Conservation (phyloP, 2,888 invertebrate genomes). For the Tetropium fuscum region DNA sequence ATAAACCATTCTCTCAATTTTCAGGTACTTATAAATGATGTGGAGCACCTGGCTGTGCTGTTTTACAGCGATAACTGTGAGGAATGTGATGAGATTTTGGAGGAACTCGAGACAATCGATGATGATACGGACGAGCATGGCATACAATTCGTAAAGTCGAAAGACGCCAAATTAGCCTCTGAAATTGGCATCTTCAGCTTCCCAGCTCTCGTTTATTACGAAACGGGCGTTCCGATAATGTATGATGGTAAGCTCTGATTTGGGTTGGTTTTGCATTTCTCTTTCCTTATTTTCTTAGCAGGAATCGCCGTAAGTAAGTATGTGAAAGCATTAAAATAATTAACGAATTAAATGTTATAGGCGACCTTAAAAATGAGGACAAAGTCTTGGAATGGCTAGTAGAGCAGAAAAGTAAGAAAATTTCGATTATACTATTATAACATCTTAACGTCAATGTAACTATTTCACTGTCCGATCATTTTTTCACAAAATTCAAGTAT, state of each 20-base stretch:
- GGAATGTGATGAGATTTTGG: slow-evolving; percentile 85
- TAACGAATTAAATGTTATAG: slow-evolving; percentile 71
- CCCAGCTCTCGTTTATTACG: slow-evolving; percentile 92
- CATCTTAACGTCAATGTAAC: slow-evolving; percentile 37
- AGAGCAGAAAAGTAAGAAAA: slow-evolving; percentile 95
- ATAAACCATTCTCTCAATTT: no score
- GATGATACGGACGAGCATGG: slow-evolving; percentile 94
- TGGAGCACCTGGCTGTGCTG: slow-evolving; percentile 92
- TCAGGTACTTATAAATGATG: slow-evolving; percentile 84
- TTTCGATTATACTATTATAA: slow-evolving; percentile 63
- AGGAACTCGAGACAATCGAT: slow-evolving; percentile 91
- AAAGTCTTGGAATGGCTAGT: slow-evolving; percentile 96
- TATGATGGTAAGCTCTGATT: slow-evolving; percentile 84
- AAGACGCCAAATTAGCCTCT: slow-evolving; percentile 88
- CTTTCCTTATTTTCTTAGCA: slow-evolving; percentile 33
- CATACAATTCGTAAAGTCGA: slow-evolving; percentile 94
- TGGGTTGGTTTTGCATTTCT: slow-evolving; percentile 24
- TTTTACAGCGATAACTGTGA: slow-evolving; percentile 89
- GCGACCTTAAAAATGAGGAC: slow-evolving; percentile 94
- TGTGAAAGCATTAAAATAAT: slow-evolving; percentile 28
- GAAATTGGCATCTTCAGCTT: slow-evolving; percentile 94
- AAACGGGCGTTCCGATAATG: slow-evolving; percentile 94
- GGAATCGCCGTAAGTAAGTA: slow-evolving; percentile 31
- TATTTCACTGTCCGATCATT: slow-evolving; percentile 23
- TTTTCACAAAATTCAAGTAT: slow-evolving; percentile 19